phyloP scores from a whole-genome alignment of 2,888 invertebrate species.

The Mesorhabditis sp. region DNA sequence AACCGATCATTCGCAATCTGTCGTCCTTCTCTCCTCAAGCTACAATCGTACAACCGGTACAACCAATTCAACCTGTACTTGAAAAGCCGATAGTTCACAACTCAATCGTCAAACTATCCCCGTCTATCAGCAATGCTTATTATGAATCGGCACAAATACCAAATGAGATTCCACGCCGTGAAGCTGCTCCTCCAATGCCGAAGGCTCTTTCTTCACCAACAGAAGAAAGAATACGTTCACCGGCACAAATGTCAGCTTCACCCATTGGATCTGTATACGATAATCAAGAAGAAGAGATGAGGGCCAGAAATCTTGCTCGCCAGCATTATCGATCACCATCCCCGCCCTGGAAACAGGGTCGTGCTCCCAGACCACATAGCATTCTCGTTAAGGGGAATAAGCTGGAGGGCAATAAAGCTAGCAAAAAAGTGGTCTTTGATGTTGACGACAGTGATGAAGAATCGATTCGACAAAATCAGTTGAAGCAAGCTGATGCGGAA shows the following conservation, averaged over 20 bases:
- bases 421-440: slow-evolving; percentile 3
- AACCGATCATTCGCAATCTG: neutral
- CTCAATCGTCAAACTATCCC: neutral
- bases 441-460: neutral
- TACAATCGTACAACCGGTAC: neutral
- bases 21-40: neutral
- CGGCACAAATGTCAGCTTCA: slow-evolving; percentile 3
- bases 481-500: neutral
- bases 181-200: neutral
- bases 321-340: neutral
- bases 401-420: neutral
- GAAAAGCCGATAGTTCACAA: neutral
- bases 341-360: neutral
- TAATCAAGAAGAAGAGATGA: neutral
- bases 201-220: neutral
- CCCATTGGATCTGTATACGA: slow-evolving; percentile 3
- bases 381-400: slow-evolving; percentile 4
- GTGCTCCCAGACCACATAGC: neutral
- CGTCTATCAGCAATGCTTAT: neutral
- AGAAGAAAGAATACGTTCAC: neutral
- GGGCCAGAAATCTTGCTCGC: neutral
- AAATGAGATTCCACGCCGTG: too few species aligned
- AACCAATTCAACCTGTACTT: neutral
- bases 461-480: neutral
- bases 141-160: too few species aligned